Conservation (phyloP, 2,888 invertebrate species). For the Conistra vaccinii region DNA sequence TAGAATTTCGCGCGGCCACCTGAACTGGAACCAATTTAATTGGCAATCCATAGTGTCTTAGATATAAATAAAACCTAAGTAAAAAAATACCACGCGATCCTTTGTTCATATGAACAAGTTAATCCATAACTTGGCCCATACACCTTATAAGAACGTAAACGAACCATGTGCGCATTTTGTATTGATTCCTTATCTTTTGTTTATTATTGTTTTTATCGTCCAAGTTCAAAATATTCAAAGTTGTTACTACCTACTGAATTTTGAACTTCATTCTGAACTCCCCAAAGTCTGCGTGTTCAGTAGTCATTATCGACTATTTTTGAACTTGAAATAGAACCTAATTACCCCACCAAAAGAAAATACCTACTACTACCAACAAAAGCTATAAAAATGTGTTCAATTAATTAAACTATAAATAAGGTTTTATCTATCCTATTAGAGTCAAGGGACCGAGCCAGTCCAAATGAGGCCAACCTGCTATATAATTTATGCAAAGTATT, state of each 20-base stretch:
- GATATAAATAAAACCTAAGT: neutral
- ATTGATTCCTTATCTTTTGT: slow-evolving; percentile 21
- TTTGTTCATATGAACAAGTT: too few relatives aligned
- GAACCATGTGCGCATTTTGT: neutral
- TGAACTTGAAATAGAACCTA: slow-evolving; percentile 18
- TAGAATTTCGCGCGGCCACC: too few relatives aligned
- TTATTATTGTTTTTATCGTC: slow-evolving; percentile 5
- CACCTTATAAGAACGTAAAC: neutral
- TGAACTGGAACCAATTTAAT: neutral
- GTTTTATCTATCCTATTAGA: slow-evolving; percentile 39
- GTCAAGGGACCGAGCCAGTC: slow-evolving; percentile 34
- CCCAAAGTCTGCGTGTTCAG: neutral
- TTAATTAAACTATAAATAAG: slow-evolving; percentile 46
- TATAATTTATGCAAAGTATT: slow-evolving; percentile 44
- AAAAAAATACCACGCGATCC: neutral
- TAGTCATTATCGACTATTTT: neutral
- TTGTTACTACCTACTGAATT: neutral
- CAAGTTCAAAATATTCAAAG: neutral
- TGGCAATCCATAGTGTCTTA: neutral
- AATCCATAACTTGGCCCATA: too few relatives aligned
- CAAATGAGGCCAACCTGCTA: slow-evolving; percentile 36
- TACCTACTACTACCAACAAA: neutral
- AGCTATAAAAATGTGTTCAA: slow-evolving; percentile 13
- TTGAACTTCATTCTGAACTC: neutral
- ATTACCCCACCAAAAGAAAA: neutral